Evolutionary conservation across 2,113 vertebrate species (phyloP).

Genomic region (Myiozetetes cayanensis): DNA sequence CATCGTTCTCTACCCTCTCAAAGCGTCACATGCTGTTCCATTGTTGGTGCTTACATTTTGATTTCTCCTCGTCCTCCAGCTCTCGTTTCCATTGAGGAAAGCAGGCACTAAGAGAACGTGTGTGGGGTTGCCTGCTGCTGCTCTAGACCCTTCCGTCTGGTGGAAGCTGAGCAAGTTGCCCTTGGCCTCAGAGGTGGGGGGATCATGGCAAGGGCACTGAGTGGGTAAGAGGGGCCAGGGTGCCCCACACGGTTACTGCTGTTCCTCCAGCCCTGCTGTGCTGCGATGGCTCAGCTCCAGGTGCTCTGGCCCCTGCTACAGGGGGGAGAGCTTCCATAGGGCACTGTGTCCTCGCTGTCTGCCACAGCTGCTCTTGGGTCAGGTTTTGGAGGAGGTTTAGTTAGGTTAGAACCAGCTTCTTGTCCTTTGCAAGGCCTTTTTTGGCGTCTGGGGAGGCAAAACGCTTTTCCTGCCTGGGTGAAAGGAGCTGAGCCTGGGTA

Average conservation of each 20-base stretch:
- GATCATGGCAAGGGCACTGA: not conserved
- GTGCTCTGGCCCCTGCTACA: not conserved
- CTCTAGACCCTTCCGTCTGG: not conserved
- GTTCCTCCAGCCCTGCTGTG: not conserved
- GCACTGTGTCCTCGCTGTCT: not conserved
- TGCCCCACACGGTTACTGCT: accelerated
- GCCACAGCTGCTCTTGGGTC: not conserved
- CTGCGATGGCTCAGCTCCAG: not conserved
- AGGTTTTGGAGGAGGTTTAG: not conserved
- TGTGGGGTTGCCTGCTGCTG: not conserved
- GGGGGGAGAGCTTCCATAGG: accelerated
- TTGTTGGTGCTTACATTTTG: constrained; percentile 7
- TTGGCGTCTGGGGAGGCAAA: not conserved
- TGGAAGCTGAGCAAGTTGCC: not conserved
- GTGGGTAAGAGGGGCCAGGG: accelerated
- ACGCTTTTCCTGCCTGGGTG: not conserved
- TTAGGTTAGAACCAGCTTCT: not conserved
- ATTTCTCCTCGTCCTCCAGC: not conserved
- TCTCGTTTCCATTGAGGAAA: not conserved
- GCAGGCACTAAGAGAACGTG: not conserved
- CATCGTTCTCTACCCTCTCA: not conserved
- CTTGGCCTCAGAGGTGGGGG: not conserved
- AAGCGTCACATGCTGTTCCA: not conserved
- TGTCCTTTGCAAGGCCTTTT: not conserved
- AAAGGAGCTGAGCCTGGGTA: not conserved